Percentiles rank a stretch among this genome's conserved stretches.
These are phyloP conservation scores for Heliconius himera DNA, from an alignment of 1,140 invertebrate genomes.

Conservation along the genomic window DNA sequence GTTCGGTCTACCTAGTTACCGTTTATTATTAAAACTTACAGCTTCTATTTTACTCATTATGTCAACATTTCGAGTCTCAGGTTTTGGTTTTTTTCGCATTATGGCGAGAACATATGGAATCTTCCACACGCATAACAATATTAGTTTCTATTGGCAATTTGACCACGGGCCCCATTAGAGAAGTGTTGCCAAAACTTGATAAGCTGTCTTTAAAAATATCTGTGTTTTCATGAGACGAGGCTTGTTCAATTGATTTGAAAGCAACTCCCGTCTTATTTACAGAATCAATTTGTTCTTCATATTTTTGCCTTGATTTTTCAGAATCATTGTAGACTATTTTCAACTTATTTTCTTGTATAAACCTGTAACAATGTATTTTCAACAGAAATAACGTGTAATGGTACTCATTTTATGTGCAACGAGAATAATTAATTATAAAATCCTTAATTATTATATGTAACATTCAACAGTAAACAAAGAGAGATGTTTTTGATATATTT, in stretches of 20 bases:
- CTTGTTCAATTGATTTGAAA: constrained; percentile 28
- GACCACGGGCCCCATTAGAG: constrained; percentile 55
- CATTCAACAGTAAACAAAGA: neutral
- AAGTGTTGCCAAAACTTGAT: constrained; percentile 41
- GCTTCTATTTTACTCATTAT: constrained; percentile 55
- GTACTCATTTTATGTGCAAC: neutral
- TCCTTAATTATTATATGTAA: neutral
- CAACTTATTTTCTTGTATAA: constrained; percentile 41
- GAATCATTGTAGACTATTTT: constrained; percentile 25
- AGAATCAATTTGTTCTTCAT: constrained; percentile 34
- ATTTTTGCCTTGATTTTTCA: constrained; percentile 26
- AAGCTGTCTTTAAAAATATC: constrained; percentile 33
- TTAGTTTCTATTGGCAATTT: constrained; percentile 63
- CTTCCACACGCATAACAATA: constrained; percentile 63
- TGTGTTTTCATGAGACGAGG: constrained; percentile 26
- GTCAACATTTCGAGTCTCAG: constrained; percentile 38
- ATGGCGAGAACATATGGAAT: constrained; percentile 31
- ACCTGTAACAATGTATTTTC: constrained; percentile 37
- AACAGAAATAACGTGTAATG: neutral
- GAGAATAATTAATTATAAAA: neutral
- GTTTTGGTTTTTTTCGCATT: constrained; percentile 33
- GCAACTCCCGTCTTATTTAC: constrained; percentile 32
- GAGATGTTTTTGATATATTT: neutral
- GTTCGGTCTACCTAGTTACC: neutral
- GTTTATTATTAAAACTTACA: constrained; percentile 39